Conservation (phyloP, 2,113 vertebrate genomes). For the Callaeas wilsoni region DNA sequence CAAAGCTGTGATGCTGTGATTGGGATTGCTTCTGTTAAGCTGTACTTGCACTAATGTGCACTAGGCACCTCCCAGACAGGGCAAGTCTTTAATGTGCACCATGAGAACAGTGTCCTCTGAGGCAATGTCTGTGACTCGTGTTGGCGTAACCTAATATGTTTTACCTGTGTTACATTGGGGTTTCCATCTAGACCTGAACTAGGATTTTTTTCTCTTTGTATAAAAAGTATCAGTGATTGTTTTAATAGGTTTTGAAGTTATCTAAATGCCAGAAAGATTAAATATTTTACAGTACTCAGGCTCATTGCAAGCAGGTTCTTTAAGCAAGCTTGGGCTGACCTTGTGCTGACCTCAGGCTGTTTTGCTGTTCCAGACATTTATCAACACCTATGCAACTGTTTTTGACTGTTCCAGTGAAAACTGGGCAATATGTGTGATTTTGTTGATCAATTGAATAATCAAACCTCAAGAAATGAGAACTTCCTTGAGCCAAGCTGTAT, state of each 20-base stretch:
- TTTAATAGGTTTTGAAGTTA: not conserved
- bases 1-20: not conserved
- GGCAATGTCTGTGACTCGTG: not conserved
- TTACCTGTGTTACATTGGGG: not conserved
- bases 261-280: not conserved
- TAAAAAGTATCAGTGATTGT: not conserved
- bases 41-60: not conserved
- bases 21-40: not conserved
- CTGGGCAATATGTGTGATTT: not conserved
- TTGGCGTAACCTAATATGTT: not conserved
- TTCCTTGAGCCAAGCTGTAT: not conserved
- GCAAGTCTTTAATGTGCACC: not conserved
- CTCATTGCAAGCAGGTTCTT: not conserved
- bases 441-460: not conserved
- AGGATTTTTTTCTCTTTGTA: not conserved
- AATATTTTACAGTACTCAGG: not conserved
- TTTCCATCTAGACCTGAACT: not conserved
- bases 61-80: not conserved
- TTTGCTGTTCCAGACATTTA: not conserved
- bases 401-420: not conserved
- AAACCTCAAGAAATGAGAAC: not conserved
- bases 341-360: not conserved
- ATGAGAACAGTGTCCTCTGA: not conserved
- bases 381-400: not conserved
- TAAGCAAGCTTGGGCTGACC: not conserved